phyloP scores from a whole-genome alignment of 2,797 vertebrate genomes.

The Melanotaenia nigrans region DNA sequence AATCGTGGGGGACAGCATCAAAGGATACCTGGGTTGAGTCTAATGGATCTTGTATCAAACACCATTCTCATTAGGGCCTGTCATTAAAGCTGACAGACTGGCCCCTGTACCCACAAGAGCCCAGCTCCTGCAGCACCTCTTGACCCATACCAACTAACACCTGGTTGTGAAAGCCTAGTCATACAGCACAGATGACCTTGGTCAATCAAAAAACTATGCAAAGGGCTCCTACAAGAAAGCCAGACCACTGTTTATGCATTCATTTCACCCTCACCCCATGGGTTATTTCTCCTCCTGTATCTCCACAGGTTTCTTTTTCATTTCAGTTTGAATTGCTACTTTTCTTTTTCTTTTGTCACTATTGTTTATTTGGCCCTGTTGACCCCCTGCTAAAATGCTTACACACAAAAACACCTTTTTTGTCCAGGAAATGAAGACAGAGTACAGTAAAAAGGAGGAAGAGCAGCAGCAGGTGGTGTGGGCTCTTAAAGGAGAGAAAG shows the following conservation, averaged over 20 bases:
- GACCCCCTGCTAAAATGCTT: conserved; percentile 46
- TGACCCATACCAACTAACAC: conserved; percentile 66
- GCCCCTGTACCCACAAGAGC: conserved; percentile 75
- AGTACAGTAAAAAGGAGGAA: conserved; percentile 85
- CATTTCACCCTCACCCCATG: conserved; percentile 83
- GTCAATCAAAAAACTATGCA: conserved; percentile 84
- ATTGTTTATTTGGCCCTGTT: conserved; percentile 77
- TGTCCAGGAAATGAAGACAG: conserved; percentile 86
- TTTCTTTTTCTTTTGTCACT: conserved; percentile 54
- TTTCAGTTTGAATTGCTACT: conserved; percentile 62
- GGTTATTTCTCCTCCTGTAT: conserved; percentile 62
- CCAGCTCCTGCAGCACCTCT: conserved; percentile 74
- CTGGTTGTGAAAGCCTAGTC: conserved; percentile 59
- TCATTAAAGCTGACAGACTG: conserved; percentile 89
- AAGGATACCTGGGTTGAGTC: conserved; percentile 93
- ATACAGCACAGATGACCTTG: conserved; percentile 91
- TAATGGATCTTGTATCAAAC: conserved; percentile 93
- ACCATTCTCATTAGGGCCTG: conserved; percentile 93
- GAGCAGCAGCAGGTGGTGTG: conserved; percentile 84
- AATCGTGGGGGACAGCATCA: conserved; percentile 94
- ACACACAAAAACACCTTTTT: conserved; percentile 22
- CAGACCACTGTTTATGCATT: conserved; percentile 83
- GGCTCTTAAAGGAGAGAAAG: conserved; percentile 88
- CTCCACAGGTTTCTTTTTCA: conserved; percentile 58
- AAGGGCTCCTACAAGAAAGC: conserved; percentile 74